Evolutionary conservation across 2,113 vertebrate genomes (phyloP).

Genomic region (Gopherus evgoodei): DNA sequence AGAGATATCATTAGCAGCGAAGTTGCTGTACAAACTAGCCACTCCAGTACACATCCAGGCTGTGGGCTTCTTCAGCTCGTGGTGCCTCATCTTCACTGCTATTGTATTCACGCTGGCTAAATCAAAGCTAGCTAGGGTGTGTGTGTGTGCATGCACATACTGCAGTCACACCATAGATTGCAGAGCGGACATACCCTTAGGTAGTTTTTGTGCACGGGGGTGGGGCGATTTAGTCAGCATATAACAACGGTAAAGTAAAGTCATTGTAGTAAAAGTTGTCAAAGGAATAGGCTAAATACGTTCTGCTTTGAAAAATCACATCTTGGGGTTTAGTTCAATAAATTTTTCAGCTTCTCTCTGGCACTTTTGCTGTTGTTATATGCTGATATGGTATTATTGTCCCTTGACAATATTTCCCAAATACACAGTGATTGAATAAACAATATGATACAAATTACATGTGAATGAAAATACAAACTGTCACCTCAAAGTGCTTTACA

Average conservation of each 20-base stretch:
- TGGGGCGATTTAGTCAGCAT: neutral
- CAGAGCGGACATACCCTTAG: neutral
- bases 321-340: neutral
- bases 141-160: neutral
- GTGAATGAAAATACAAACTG: neutral
- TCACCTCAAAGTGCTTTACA: neutral
- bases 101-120: neutral
- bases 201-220: neutral
- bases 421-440: neutral
- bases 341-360: neutral
- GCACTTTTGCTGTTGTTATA: accelerated
- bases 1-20: neutral
- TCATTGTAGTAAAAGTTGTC: neutral
- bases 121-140: neutral
- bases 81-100: neutral
- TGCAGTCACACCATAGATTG: neutral
- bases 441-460: neutral
- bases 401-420: neutral
- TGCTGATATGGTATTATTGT: neutral
- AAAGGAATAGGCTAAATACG: neutral
- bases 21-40: neutral
- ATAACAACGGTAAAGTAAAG: neutral
- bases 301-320: neutral
- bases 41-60: neutral
- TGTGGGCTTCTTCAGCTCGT: neutral